Percentiles rank a stretch among this genome's conserved stretches.
phyloP scores from a whole-genome alignment of 2,888 invertebrate species.

The Seira musarum region DNA sequence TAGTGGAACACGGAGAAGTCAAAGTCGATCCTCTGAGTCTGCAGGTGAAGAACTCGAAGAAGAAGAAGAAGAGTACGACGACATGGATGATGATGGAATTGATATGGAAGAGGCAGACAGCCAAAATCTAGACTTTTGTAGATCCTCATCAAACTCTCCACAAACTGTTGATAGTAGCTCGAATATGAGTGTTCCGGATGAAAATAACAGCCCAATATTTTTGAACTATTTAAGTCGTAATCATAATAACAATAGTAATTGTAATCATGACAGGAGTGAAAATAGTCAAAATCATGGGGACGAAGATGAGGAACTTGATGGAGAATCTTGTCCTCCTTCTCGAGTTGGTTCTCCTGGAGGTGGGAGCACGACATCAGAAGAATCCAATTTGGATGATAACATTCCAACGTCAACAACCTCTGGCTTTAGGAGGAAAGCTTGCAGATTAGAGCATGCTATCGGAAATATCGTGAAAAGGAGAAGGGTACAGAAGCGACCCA shows the following conservation, averaged over 20 bases:
- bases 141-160: slow-evolving; percentile 24
- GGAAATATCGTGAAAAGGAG: slow-evolving; percentile 44
- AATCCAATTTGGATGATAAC: slow-evolving; percentile 45
- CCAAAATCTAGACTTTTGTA: slow-evolving; percentile 47
- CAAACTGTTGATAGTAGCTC: slow-evolving; percentile 43
- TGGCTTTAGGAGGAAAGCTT: slow-evolving; percentile 44
- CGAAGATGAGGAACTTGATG: slow-evolving; percentile 27
- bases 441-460: slow-evolving; percentile 48
- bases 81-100: neutral
- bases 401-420: slow-evolving; percentile 58
- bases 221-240: slow-evolving; percentile 29
- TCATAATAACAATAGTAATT: slow-evolving; percentile 18
- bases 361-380: slow-evolving; percentile 23
- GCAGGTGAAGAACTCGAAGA: slow-evolving; percentile 22
- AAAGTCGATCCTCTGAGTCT: slow-evolving; percentile 8
- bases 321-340: slow-evolving; percentile 24
- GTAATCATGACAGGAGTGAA: neutral
- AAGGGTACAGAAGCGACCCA: slow-evolving; percentile 38
- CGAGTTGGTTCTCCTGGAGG: slow-evolving; percentile 34
- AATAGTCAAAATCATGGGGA: neutral
- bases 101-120: slow-evolving; percentile 45
- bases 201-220: slow-evolving; percentile 34
- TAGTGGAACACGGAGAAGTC: no score
- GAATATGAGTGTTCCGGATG: slow-evolving; percentile 41
- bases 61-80: slow-evolving; percentile 14